Evolutionary conservation across 2,113 vertebrate genomes (phyloP), one percentile per base, ranked within the genome.

Genomic region (Muscicapa adusta): DNA sequence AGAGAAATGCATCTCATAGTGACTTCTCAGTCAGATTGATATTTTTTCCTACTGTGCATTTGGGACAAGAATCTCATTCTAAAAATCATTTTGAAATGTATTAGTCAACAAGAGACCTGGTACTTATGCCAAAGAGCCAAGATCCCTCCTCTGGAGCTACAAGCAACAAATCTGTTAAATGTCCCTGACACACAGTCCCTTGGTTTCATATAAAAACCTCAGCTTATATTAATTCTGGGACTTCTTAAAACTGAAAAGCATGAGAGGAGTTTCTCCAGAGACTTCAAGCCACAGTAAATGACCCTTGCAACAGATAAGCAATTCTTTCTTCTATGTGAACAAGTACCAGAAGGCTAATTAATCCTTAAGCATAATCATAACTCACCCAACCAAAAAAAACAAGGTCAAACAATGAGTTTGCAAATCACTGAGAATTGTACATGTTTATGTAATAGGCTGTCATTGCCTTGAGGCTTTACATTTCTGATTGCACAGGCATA

Each of bases 291-390:
- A 53, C 33, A 78, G 50, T 4, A 14, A 78, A 92, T 78, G 80
- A 93, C 88, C 86, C 88, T 93, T 79, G 36, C 28, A 82, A 33
- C 53, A 85, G 89, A 87, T 50, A 82, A 93, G 74, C 42, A 81
- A 85, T 67, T 56, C 60, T 72, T 93, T 74, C 75, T 85, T 82
- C 77, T 71, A 75, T 0, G 10, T n/a, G 54, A 91, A 33, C 75
- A 93, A 93, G 67, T 67, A 94, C 87, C 78, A 93, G 80, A 79
- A 87, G 47, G 71, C 23, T 85, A 94, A 78, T 95, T 91, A 96
- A 90, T 94, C 82, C 91, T 91, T 89, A 76, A 94, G 40, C 71
- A 51, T 72, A 79, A 90, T 65, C 48, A 51, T 31, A 92, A 68
- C 33, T 94, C 67, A 63, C 25, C 58, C 91, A 74, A 92, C 42